These are phyloP conservation scores for western clawed frog (Xenopus tropicalis) DNA, from an alignment of 2,113 vertebrate genomes.

Conservation along the genomic window DNA sequence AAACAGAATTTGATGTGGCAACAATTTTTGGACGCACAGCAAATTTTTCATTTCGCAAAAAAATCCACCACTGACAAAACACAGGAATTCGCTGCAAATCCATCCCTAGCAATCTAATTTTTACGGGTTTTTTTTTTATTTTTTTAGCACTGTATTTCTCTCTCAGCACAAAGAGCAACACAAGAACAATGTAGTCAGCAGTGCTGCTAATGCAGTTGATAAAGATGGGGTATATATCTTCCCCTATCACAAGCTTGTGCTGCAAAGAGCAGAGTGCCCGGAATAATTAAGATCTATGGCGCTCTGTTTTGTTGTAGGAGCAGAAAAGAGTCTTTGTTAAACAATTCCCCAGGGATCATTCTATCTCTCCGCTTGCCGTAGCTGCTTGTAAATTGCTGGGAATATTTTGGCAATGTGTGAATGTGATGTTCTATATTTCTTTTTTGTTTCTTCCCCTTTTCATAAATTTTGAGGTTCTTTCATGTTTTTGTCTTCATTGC, in stretches of 20 bases:
- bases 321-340: constrained; percentile 38
- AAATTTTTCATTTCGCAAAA: too few species aligned
- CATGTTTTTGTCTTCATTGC: too few species aligned
- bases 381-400: constrained; percentile 39
- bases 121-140: too few species aligned
- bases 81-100: too few species aligned
- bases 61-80: too few species aligned
- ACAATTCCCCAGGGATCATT: constrained; percentile 21
- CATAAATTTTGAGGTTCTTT: too few species aligned
- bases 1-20: too few species aligned
- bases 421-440: constrained; percentile 2
- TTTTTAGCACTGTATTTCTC: background rate
- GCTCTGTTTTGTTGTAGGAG: constrained; percentile 26
- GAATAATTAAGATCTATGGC: constrained; percentile 41
- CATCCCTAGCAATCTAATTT: too few species aligned
- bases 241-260: constrained; percentile 20
- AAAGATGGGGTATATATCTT: constrained; percentile 29
- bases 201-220: constrained; percentile 3
- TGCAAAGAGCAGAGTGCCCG: constrained; percentile 15
- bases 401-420: constrained; percentile 23
- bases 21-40: too few species aligned
- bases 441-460: too few species aligned
- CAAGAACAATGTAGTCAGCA: constrained; percentile 26
- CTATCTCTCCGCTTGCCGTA: background rate
- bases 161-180: constrained; percentile 4